Conservation (phyloP, 1,140 invertebrate species). For the Araneus ventricosus region DNA sequence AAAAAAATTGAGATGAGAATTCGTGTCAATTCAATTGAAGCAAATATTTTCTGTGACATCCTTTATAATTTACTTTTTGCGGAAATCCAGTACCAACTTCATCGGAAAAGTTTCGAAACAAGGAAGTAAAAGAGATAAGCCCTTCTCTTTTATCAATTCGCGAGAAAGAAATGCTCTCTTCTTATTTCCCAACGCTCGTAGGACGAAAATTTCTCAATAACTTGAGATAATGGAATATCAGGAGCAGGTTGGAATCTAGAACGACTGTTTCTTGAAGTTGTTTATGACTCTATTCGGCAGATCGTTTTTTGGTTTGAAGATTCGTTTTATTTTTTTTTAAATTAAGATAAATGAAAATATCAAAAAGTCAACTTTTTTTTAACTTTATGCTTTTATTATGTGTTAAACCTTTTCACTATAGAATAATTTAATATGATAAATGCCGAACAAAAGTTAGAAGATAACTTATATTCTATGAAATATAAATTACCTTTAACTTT, state of each 20-base stretch:
- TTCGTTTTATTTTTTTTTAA: no score
- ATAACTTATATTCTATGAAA: no score
- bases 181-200: not conserved
- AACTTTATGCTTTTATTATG: no score
- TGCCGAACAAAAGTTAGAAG: no score
- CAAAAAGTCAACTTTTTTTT: no score
- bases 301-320: no score
- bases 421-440: no score
- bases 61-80: not conserved
- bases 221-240: not conserved
- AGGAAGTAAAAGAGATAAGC: not conserved
- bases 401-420: no score
- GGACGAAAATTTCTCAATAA: not conserved
- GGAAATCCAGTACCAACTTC: not conserved
- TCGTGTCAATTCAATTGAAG: not conserved
- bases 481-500: no score
- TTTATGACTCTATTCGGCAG: no score
- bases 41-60: not conserved
- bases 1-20: slow-evolving; percentile 67
- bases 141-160: not conserved
- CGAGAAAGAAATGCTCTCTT: not conserved
- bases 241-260: not conserved
- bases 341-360: no score
- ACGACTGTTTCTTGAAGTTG: not conserved
- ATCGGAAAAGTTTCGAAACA: slow-evolving; percentile 75